Evolutionary conservation across 2,888 invertebrate species (phyloP), one percentile per base, ranked within the genome.

Genomic region (Andrena minutula): DNA sequence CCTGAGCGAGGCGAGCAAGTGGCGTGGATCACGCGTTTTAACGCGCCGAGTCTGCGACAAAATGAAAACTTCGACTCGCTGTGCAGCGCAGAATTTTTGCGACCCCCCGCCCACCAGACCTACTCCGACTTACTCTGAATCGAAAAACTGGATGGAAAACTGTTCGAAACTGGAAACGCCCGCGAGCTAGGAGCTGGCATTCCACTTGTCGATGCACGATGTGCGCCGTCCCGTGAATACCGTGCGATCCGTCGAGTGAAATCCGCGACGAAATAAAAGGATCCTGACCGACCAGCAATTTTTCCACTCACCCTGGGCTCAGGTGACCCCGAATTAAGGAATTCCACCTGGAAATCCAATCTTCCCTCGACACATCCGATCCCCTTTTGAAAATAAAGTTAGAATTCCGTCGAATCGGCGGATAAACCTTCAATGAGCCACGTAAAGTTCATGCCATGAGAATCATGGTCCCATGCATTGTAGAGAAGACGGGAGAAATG

Each of bases 381-480:
- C 68, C 53, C 41, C 16, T 16, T 5, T 16, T 53, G 53, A 73
- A 35, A 64, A 53, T 47, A 28, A 63, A 53, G 53, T 73, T 73
- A 66, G 79, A 78, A 66, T 80, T 79, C 61, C 66, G 51, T 56
- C 71, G 60, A 76, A 35, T 60, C 47, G n/a, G 32, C 70, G 70
- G 35, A 65, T 60, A 77, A 58, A 61, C 69, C 77, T 41, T 49
- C 58, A 56, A 49, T 16, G 41, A 16, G 41, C 41, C 16, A 41
- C 47, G 30, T 51, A 23, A 53, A 71, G 53, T 71, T 41, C 49
- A 77, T 78, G 65, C 10, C 12, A 12, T 7, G 41, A 41, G 20
- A 61, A 41, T 75, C 49, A 47, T 16, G 7, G 20, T 12, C 30
- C 3, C 30, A 32, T 23, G 53, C 7, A 68, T 32, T 26, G 32